Evolutionary conservation across 1,140 invertebrate genomes (phyloP).

Genomic region (Phthorimaea operculella): DNA sequence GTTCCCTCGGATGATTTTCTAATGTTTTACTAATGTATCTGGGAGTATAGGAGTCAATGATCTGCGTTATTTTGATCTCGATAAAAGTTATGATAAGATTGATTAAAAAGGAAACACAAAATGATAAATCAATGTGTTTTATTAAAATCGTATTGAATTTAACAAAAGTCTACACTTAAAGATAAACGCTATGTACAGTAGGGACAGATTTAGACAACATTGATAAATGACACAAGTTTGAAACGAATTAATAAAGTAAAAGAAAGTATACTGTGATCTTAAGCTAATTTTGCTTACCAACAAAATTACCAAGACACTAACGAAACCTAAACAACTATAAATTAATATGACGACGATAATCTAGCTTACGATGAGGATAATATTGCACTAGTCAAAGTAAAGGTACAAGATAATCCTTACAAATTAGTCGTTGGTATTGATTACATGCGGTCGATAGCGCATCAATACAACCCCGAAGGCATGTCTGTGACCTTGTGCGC

Average conservation of each 20-base stretch:
- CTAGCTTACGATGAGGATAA: constrained; percentile 27
- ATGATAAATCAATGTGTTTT: constrained; percentile 4
- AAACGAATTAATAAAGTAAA: constrained; percentile 10
- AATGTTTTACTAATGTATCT: too few relatives aligned
- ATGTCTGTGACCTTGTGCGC: constrained; percentile 75
- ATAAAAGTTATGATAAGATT: neutral
- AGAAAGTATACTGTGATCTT: constrained; percentile 38
- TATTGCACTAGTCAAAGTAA: constrained; percentile 57
- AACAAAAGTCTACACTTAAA: constrained; percentile 11
- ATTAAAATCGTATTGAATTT: constrained; percentile 1
- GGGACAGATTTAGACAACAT: neutral
- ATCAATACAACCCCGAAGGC: constrained; percentile 77
- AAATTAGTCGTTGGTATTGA: constrained; percentile 63
- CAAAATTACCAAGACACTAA: constrained; percentile 63
- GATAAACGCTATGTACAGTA: neutral
- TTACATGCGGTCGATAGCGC: constrained; percentile 22
- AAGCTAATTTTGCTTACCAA: constrained; percentile 59
- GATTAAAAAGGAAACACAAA: neutral
- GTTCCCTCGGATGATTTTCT: too few relatives aligned
- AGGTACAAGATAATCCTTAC: constrained; percentile 48
- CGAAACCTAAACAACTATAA: neutral
- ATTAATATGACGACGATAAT: constrained; percentile 3
- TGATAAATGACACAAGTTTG: neutral
- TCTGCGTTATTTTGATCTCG: neutral
- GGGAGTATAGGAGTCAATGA: too few relatives aligned